Evolutionary conservation across 2,888 invertebrate species (phyloP).

Genomic region (Napeogenes inachia): DNA sequence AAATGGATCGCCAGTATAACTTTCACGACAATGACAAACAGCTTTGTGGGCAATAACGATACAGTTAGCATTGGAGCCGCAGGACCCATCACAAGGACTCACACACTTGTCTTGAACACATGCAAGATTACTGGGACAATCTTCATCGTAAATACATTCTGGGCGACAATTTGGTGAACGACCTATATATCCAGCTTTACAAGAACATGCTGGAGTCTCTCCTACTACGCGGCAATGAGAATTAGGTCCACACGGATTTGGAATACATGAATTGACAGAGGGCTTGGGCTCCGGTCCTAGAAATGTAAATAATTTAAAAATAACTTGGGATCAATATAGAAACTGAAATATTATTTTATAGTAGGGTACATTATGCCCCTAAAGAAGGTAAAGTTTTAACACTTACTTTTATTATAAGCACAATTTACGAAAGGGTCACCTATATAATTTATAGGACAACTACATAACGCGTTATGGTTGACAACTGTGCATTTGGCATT

Average conservation of each 20-base stretch:
- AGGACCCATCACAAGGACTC: slow-evolving; percentile 91
- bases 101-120: slow-evolving; percentile 89
- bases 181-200: slow-evolving; percentile 86
- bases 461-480: slow-evolving; percentile 91
- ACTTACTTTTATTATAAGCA: slow-evolving; percentile 82
- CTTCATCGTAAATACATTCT: slow-evolving; percentile 89
- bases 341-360: not conserved
- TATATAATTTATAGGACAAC: slow-evolving; percentile 83
- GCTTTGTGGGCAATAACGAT: slow-evolving; percentile 90
- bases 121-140: slow-evolving; percentile 89
- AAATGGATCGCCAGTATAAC: slow-evolving; percentile 91
- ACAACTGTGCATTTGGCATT: slow-evolving; percentile 89
- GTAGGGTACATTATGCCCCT: no score
- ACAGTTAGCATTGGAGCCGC: slow-evolving; percentile 87
- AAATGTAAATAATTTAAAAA: slow-evolving; percentile 37
- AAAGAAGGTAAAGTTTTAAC: slow-evolving; percentile 2
- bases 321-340: not conserved
- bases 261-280: slow-evolving; percentile 84
- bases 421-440: slow-evolving; percentile 91
- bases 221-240: slow-evolving; percentile 88
- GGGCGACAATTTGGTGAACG: slow-evolving; percentile 91
- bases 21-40: slow-evolving; percentile 86
- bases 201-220: slow-evolving; percentile 88
- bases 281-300: slow-evolving; percentile 76
- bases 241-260: slow-evolving; percentile 90